Evolutionary conservation across 2,797 vertebrate genomes (phyloP), one percentile per base, ranked within the genome.

Genomic region (Myotis daubentonii): DNA sequence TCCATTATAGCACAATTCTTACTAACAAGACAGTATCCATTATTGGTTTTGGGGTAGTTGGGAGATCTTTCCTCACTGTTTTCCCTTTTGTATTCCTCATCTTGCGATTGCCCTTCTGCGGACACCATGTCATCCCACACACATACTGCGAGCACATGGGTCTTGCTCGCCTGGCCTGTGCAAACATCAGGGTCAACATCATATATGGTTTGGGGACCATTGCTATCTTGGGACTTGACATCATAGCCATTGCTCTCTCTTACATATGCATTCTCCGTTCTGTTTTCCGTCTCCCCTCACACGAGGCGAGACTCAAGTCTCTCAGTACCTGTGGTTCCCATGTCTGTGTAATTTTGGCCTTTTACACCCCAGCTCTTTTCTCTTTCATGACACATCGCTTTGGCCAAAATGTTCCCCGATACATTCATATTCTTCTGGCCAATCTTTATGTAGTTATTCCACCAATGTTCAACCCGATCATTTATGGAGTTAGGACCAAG

Each of bases 211-310:
- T 71, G 62, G 49, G 51, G 36, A 57, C 30, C 49, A 86, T 62
- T 0, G 57, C 84, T 0, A 0, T 96, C 57, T 72, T 94, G 36
- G 94, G 93, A 41, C 51, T 86, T 3, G 92, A 92, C 87, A 84
- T 92, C 5, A 55, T 72, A 79, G 70, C 92, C 91, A 91, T 94
- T 75, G 10, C 75, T 38, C 5, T 94, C 25, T 89, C 72, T 20
- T 85, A 19, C 22, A 30, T 51, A 44, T 41, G 60, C 8, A 93
- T 93, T 79, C 16, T 91, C 8, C 8, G 5, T 44, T 36, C 60
- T 41, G 22, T 93, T 86, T 90, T 87, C 57, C 41, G 2, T 38
- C 82, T 95, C 4, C 41, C 60, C 0, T 98, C 86, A 81, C 91
- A 76, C 80, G 60, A 82, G 41, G 76, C 51, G 3, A 53, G 22